Evolutionary conservation across 1,140 invertebrate species (phyloP), one percentile per base, ranked within the genome.

Genomic region (Coenobita brevimanus): DNA sequence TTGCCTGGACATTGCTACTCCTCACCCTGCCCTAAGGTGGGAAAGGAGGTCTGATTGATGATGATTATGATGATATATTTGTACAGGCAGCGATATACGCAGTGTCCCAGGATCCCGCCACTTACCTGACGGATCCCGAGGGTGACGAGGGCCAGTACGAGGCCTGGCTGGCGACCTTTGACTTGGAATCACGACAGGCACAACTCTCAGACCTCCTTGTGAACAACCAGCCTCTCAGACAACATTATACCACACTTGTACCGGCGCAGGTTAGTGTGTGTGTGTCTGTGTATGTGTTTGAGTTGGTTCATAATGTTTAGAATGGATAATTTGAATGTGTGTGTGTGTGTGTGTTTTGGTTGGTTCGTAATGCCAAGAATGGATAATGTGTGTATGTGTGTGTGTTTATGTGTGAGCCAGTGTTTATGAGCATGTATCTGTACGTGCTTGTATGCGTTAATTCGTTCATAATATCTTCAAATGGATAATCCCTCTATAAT

Each of bases 181-280:
- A 93, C 89, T 76, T 93, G 24, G 92, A 92, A 43, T 85, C 90
- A 17, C 90, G 92, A 69, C 93, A 93, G 91, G 91, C 92, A 64
- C 92, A 93, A 82, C 92, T 94, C 43, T 92, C 93, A 36, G 92
- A 93, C 79, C 89, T 94, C 8, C 91, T 94, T 38, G 92, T 93
- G n/a, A 91, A 91, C 6, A 92, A 92, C 85, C 91, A 91, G 21
- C 92, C 93, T 91, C 92, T 94, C 43, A 91, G 92, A 81, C 91
- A 92, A 33, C 90, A 93, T 21, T 94, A 94, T 90, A 92, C 92
- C 50, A 92, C 93, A 89, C 89, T 94, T 90, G 93, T 94, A 83
- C 90, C 90, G 30, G 57, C 86, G 15, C 76, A 89, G 79, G 91
- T 91, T 33, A n/a, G n/a, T 79, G 17, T 79, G 13, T 57, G 8